Conservation (phyloP, 2,797 vertebrate species). For the Hippoglossus hippoglossus region DNA sequence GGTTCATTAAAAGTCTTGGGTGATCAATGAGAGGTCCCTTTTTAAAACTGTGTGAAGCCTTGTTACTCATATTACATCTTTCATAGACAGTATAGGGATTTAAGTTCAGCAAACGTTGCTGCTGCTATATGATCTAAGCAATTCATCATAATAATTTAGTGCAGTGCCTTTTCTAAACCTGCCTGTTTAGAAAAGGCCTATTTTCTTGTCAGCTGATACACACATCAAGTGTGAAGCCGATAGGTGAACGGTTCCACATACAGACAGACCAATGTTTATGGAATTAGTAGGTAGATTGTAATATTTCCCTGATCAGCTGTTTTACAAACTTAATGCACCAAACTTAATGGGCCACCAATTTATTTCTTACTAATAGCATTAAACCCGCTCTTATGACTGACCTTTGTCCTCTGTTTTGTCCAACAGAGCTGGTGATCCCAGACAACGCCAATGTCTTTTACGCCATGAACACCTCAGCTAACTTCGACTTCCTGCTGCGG, state of each 20-base stretch:
- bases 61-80: background rate
- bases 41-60: background rate
- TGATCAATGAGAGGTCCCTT: background rate
- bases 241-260: too few species aligned
- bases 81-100: background rate
- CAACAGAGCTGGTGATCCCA: slow-evolving; percentile 91
- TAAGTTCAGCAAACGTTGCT: slow-evolving; percentile 5
- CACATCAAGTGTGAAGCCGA: too few species aligned
- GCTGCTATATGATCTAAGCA: slow-evolving; percentile 2
- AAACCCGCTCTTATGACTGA: background rate
- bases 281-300: too few species aligned
- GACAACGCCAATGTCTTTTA: slow-evolving; percentile 94
- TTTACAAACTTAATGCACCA: background rate
- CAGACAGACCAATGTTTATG: too few species aligned
- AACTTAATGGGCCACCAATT: background rate
- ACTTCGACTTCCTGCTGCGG: slow-evolving; percentile 93
- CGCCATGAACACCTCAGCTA: slow-evolving; percentile 94
- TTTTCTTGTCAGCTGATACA: too few species aligned
- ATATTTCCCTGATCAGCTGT: too few species aligned
- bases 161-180: too few species aligned
- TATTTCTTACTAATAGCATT: background rate
- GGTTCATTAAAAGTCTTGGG: background rate
- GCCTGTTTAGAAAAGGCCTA: too few species aligned
- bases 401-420: slow-evolving; percentile 1
- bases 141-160: slow-evolving; percentile 14